phyloP scores from a whole-genome alignment of 2,888 invertebrate genomes.

The Drosophila anomalata region DNA sequence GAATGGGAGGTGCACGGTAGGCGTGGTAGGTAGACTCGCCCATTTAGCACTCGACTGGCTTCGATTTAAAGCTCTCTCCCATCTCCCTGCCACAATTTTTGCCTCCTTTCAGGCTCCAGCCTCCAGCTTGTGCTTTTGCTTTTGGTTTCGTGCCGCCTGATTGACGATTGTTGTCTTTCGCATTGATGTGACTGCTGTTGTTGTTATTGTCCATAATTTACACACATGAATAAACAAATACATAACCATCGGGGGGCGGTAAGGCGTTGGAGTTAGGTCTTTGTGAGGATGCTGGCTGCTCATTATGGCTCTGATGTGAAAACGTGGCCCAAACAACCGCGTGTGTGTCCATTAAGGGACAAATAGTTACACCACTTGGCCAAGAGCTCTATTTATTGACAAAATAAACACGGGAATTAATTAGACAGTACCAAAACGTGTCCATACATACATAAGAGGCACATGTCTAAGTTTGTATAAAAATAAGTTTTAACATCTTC shows the following conservation, averaged over 20 bases:
- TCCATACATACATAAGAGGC: not conserved
- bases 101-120: slow-evolving; percentile 1
- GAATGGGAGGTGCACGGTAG: slow-evolving; percentile 26
- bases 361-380: not conserved
- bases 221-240: slow-evolving; percentile 55
- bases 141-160: slow-evolving; percentile 23
- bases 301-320: slow-evolving; percentile 22
- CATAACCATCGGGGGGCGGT: slow-evolving; percentile 20
- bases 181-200: slow-evolving; percentile 16
- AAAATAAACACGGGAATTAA: slow-evolving; percentile 9
- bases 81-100: not conserved
- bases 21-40: slow-evolving; percentile 33
- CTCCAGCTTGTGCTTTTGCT: not conserved
- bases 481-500: not conserved
- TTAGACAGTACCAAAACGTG: slow-evolving; percentile 1
- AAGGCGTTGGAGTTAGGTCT: slow-evolving; percentile 21
- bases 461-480: not conserved
- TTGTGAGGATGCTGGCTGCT: slow-evolving; percentile 9
- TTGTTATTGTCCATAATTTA: slow-evolving; percentile 49
- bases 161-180: slow-evolving; percentile 29
- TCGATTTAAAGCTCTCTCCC: slow-evolving; percentile 48
- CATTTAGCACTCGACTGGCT: slow-evolving; percentile 43
- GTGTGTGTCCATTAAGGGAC: slow-evolving; percentile 27
- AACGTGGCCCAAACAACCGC: slow-evolving; percentile 20
- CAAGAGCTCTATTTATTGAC: slow-evolving; percentile 12